phyloP scores from a whole-genome alignment of 2,113 vertebrate genomes.

The Collichthys lucidus region DNA sequence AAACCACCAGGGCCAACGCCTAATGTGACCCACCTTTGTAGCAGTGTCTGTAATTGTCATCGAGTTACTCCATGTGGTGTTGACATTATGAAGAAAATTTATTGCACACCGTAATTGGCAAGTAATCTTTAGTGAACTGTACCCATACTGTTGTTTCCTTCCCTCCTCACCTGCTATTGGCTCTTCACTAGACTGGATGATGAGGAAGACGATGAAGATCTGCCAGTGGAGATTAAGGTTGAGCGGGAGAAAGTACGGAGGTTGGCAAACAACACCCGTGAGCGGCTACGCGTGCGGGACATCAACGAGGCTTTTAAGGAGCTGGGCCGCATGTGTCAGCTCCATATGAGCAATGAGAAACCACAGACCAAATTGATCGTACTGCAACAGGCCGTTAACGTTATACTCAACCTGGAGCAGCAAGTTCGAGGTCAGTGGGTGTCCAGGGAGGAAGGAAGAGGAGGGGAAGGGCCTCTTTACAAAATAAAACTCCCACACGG shows the following conservation, averaged over 20 bases:
- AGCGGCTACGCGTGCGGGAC: slow-evolving; percentile 96
- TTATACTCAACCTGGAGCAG: slow-evolving; percentile 99
- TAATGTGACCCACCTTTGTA: not conserved
- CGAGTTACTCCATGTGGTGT: not conserved
- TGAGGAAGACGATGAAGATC: slow-evolving; percentile 91
- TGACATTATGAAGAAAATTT: not conserved
- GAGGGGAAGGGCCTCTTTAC: slow-evolving; percentile 66
- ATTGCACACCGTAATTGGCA: not conserved
- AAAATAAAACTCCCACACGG: slow-evolving; percentile 61
- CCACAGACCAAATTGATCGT: slow-evolving; percentile 99
- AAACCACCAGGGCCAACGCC: not conserved
- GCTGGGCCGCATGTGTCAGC: slow-evolving; percentile 98
- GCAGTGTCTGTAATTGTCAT: slow-evolving; percentile 7
- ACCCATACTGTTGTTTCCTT: slow-evolving; percentile 78
- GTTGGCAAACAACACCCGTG: slow-evolving; percentile 96
- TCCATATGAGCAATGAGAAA: slow-evolving; percentile 98
- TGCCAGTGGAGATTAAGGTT: slow-evolving; percentile 97
- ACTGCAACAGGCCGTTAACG: slow-evolving; percentile 98
- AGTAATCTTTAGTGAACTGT: slow-evolving; percentile 49
- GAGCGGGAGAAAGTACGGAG: slow-evolving; percentile 98
- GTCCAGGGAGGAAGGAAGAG: slow-evolving; percentile 80
- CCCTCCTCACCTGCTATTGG: slow-evolving; percentile 68
- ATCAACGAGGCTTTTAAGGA: slow-evolving; percentile 99
- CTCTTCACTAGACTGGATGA: slow-evolving; percentile 87
- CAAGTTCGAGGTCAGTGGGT: slow-evolving; percentile 99